Conservation (phyloP, 2,888 invertebrate genomes). For the Nemotelus pantherinus region DNA sequence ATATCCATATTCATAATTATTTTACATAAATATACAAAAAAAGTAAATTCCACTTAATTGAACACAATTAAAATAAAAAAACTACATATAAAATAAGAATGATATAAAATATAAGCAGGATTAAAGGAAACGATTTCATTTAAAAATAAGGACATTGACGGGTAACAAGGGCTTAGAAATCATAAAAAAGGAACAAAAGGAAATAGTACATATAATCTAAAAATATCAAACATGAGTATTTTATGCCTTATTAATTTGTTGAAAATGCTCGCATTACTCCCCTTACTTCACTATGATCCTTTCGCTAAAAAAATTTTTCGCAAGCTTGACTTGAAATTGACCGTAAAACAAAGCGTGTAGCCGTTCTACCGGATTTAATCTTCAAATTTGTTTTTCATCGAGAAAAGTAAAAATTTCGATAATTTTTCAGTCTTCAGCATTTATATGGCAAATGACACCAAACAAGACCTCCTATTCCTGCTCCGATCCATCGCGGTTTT, state of each 20-base stretch:
- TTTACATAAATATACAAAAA: constrained; percentile 51
- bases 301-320: too few species aligned
- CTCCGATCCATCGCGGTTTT: constrained; percentile 43
- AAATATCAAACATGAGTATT: constrained; percentile 17
- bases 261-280: too few species aligned
- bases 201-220: constrained; percentile 2
- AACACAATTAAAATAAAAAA: constrained; percentile 49
- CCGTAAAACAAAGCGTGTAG: not conserved
- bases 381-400: constrained; percentile 3
- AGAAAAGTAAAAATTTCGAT: constrained; percentile 55
- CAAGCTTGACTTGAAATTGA: not conserved
- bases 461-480: constrained; percentile 40
- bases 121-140: too few species aligned
- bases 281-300: too few species aligned
- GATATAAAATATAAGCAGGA: too few species aligned
- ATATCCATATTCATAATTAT: constrained; percentile 47
- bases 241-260: not conserved
- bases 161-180: too few species aligned
- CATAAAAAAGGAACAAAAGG: not conserved
- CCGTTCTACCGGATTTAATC: not conserved
- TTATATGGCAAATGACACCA: constrained; percentile 55
- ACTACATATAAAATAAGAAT: constrained; percentile 22
- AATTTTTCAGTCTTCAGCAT: constrained; percentile 63
- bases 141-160: too few species aligned
- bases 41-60: constrained; percentile 49